Conservation (phyloP, 2,888 invertebrate species). For the Congeria kusceri region DNA sequence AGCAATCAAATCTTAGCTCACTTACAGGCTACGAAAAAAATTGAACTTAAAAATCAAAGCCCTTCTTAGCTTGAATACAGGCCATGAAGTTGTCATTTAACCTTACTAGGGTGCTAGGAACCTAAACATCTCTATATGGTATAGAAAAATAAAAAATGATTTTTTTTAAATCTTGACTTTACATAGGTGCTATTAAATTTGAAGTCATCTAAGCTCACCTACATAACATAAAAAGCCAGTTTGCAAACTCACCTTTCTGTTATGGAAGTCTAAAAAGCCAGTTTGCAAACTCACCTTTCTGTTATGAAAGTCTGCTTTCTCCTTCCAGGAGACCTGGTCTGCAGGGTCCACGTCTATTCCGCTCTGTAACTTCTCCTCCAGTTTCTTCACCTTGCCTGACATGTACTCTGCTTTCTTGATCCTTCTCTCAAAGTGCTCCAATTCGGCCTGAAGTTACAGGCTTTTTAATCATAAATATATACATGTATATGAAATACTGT, state of each 20-base stretch:
- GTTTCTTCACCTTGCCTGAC: slow-evolving; percentile 91
- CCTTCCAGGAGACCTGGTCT: slow-evolving; percentile 27
- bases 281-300: slow-evolving; percentile 57
- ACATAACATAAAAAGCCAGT: not conserved
- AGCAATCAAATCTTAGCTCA: too few species aligned
- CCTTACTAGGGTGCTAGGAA: too few species aligned
- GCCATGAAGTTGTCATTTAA: too few species aligned
- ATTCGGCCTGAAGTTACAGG: slow-evolving; percentile 89
- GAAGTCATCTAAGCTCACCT: too few species aligned
- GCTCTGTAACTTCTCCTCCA: slow-evolving; percentile 39
- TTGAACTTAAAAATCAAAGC: too few species aligned
- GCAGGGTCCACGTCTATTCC: slow-evolving; percentile 16
- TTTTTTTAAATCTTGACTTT: too few species aligned
- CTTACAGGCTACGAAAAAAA: too few species aligned
- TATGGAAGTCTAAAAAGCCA: slow-evolving; percentile 16
- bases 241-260: slow-evolving; percentile 58
- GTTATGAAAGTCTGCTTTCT: slow-evolving; percentile 27
- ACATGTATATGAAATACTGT: too few species aligned
- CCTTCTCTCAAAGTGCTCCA: slow-evolving; percentile 94
- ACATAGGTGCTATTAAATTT: too few species aligned
- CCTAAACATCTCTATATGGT: too few species aligned
- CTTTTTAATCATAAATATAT: not conserved
- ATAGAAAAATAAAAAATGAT: too few species aligned
- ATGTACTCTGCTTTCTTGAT: slow-evolving; percentile 93
- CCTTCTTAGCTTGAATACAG: too few species aligned